Base-by-base conservation (phyloP, 2,888 invertebrate genomes). In the Carterocephalus palaemon region DNA sequence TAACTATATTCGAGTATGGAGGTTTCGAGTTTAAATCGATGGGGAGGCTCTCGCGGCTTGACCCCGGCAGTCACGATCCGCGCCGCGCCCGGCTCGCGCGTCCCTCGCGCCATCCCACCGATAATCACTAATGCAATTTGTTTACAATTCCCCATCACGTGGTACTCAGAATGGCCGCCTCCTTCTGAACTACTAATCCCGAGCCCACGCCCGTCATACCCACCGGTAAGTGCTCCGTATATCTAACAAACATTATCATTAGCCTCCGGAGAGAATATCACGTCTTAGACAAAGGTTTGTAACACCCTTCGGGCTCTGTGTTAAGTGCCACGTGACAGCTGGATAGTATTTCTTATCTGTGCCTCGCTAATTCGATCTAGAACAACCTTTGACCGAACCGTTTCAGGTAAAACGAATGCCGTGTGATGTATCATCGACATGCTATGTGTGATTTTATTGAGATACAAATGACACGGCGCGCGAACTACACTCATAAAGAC, bases 61-160 rank as follows among this genome's bases (percentile, higher is more conserved):
- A 57, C 58, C 47, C 54, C 60, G 59, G 50, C 75, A 78, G 77
- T 78, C 71, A 64, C 59, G 55, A 51, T 54, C 51, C 64, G 65
- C 66, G 64, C 66, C 72, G 75, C 77, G 75, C 62, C 65, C 67
- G 48, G 62, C 50, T 49, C 75, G 75, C 76, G 73, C 75, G 74
- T 56, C 50, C 59, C 49, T 53, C 56, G 58, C 50, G 47, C 51
- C 56, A 47, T 47, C 46, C 56, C 51, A 53, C 50, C 52, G 54
- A 57, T 54, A 56, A 53, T 50, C 50, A 54, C 56, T 63, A 63
- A 62, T 64, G 64, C 60, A 59, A 67, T 64, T 69, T 70, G 70
- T 70, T 70, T 70, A 70, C 70, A 53, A 56, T 52, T 52, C 49
- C 49, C 55, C 59, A 57, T 65, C 67, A 68, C 67, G 68, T 67